phyloP scores from a whole-genome alignment of 1,140 invertebrate species.

The Drosophila sproati region DNA sequence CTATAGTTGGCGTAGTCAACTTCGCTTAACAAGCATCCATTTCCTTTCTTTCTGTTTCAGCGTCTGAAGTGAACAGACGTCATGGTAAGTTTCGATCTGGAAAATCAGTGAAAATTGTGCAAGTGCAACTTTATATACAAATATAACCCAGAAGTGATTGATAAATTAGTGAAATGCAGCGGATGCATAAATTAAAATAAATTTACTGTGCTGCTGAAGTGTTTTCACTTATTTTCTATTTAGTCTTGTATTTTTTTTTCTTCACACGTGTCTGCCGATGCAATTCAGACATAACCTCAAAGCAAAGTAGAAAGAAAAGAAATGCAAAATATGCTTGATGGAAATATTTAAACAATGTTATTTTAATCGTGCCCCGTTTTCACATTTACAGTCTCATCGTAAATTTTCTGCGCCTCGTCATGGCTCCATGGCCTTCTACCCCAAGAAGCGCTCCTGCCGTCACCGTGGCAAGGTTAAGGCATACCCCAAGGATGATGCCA shows the following conservation, averaged over 20 bases:
- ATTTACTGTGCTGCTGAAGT: neutral
- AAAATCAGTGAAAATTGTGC: neutral
- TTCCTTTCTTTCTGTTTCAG: conserved; percentile 79
- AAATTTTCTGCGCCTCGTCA: conserved; percentile 99
- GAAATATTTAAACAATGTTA: neutral
- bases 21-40: conserved; percentile 23
- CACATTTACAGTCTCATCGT: conserved; percentile 95
- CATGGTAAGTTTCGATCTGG: conserved; percentile 65
- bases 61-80: conserved; percentile 78
- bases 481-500: conserved; percentile 99
- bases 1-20: conserved; percentile 36
- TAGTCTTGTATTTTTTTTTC: neutral
- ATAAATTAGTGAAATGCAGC: neutral
- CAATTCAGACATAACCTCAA: conserved; percentile 31
- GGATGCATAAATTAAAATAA: neutral
- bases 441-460: conserved; percentile 97
- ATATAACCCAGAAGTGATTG: neutral
- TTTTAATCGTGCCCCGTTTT: neutral
- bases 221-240: neutral
- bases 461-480: conserved; percentile 99
- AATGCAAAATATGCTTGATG: neutral
- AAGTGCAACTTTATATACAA: neutral
- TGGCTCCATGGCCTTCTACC: conserved; percentile 99
- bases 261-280: conserved; percentile 8
- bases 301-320: neutral